Percentiles rank a stretch among this genome's conserved stretches.
These are phyloP conservation scores for Nasonovia ribisnigri DNA, from an alignment of 2,888 invertebrate genomes.

Conservation along the genomic window DNA sequence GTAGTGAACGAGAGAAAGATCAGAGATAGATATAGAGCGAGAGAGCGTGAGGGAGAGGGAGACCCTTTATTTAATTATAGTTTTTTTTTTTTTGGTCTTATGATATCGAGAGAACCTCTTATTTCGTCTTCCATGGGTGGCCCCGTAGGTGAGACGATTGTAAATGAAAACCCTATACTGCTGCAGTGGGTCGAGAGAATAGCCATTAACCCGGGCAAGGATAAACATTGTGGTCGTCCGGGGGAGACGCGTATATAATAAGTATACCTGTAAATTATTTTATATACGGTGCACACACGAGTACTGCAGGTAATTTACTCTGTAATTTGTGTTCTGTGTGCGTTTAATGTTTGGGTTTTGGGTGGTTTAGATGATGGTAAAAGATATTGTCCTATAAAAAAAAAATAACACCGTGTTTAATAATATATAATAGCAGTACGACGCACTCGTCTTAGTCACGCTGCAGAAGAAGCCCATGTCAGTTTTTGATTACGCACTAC, in stretches of 20 bases:
- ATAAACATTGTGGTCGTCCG: slow-evolving; percentile 27
- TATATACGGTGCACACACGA: background rate
- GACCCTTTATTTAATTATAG: slow-evolving; percentile 51
- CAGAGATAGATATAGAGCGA: background rate
- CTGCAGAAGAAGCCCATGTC: background rate
- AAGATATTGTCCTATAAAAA: background rate
- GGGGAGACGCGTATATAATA: background rate
- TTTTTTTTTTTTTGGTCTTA: slow-evolving; percentile 12
- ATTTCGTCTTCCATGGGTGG: slow-evolving; percentile 41
- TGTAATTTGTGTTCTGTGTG: slow-evolving; percentile 38
- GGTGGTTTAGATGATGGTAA: background rate
- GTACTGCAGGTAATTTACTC: background rate
- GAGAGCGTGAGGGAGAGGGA: background rate
- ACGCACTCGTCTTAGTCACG: background rate
- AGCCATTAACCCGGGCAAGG: slow-evolving; percentile 36
- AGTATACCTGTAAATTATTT: background rate
- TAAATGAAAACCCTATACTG: slow-evolving; percentile 47
- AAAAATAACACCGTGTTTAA: background rate
- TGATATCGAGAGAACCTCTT: slow-evolving; percentile 10
- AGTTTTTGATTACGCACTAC: background rate
- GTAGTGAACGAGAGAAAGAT: background rate
- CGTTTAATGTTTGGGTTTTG: slow-evolving; percentile 27
- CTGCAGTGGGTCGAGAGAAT: slow-evolving; percentile 26
- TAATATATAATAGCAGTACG: background rate
- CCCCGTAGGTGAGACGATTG: slow-evolving; percentile 47